Conservation (phyloP, 1,140 invertebrate species). For the Druon quercuslanigerum region DNA sequence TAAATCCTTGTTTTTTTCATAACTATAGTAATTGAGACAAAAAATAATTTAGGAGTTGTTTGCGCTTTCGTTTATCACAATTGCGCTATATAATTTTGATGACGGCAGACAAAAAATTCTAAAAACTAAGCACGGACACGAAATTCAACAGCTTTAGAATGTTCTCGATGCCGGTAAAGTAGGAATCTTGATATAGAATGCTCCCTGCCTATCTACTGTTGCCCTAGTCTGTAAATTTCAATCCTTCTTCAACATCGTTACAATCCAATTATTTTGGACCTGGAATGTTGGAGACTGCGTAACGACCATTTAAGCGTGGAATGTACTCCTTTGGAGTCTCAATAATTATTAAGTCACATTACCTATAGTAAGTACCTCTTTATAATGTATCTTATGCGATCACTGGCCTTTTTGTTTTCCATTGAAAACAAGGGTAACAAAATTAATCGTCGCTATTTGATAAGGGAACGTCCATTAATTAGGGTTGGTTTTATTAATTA, state of each 20-base stretch:
- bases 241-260: constrained; percentile 36
- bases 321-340: constrained; percentile 59
- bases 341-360: constrained; percentile 58
- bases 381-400: constrained; percentile 49
- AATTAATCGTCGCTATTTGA: constrained; percentile 45
- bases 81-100: too few species aligned
- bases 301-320: constrained; percentile 54
- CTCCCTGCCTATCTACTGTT: neutral
- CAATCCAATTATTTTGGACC: constrained; percentile 40
- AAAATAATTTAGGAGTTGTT: too few species aligned
- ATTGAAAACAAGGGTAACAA: constrained; percentile 53
- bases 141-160: too few species aligned
- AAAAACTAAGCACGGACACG: too few species aligned
- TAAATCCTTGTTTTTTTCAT: too few species aligned
- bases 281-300: constrained; percentile 57
- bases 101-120: too few species aligned
- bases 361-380: constrained; percentile 60
- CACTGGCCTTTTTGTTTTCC: constrained; percentile 56
- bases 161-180: too few species aligned
- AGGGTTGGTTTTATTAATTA: too few species aligned
- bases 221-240: constrained; percentile 45
- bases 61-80: too few species aligned
- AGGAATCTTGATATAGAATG: too few species aligned
- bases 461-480: neutral
- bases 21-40: too few species aligned